Conservation (phyloP, 2,113 vertebrate genomes). For the Boulengeromyrus knoepffleri region DNA sequence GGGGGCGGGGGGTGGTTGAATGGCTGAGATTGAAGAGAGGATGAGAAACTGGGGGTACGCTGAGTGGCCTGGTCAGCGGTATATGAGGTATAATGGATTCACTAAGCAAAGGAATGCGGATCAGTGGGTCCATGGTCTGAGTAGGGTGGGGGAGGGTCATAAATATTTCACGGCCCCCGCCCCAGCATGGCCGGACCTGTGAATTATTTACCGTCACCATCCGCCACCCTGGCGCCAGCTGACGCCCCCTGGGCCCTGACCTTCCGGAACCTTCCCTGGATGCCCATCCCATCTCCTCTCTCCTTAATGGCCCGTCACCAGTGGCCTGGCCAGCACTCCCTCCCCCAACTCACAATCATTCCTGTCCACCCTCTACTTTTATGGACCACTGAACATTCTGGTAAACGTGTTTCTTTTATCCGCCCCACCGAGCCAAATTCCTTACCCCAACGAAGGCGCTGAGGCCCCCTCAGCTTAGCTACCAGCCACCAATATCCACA, state of each 20-base stretch:
- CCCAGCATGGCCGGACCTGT: constrained; percentile 24
- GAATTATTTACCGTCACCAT: constrained; percentile 37
- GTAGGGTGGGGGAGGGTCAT: constrained; percentile 20
- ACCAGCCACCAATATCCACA: neutral
- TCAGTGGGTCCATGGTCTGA: constrained; percentile 31
- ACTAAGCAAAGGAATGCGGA: neutral
- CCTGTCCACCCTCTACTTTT: neutral
- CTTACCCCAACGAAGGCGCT: neutral
- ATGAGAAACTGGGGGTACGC: neutral
- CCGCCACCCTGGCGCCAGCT: neutral
- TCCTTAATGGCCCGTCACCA: neutral
- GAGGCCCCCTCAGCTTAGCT: neutral
- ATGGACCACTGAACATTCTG: neutral
- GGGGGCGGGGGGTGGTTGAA: neutral
- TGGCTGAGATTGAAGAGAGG: neutral
- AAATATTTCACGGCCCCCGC: constrained; percentile 36
- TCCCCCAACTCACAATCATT: neutral
- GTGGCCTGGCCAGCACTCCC: neutral
- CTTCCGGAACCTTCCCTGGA: neutral
- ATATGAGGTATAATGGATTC: constrained; percentile 7
- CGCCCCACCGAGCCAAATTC: neutral
- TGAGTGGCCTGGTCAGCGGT: neutral
- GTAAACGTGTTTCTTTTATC: neutral
- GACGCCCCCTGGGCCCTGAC: neutral
- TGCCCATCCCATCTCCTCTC: neutral